Percentiles rank a stretch among this genome's conserved stretches.
These are phyloP conservation scores for Tinea semifulvella DNA, from an alignment of 2,888 invertebrate species.

Conservation along the genomic window DNA sequence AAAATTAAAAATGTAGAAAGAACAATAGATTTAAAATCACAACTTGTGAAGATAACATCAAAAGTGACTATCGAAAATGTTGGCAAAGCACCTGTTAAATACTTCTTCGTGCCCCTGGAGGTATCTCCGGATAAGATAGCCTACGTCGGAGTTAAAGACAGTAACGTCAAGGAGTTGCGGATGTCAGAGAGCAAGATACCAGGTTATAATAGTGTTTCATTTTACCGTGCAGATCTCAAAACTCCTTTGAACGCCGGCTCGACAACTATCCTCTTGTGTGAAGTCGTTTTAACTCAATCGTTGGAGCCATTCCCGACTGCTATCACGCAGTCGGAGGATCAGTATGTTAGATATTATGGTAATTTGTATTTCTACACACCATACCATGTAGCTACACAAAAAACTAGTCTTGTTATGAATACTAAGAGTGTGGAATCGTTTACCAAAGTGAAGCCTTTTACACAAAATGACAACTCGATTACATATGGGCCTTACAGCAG, in stretches of 20 bases:
- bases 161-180: conserved; percentile 66
- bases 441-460: conserved; percentile 82
- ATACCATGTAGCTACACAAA: conserved; percentile 82
- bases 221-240: conserved; percentile 68
- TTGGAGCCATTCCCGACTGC: conserved; percentile 86
- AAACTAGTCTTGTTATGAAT: conserved; percentile 79
- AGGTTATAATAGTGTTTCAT: conserved; percentile 53
- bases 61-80: conserved; percentile 86
- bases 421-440: conserved; percentile 84
- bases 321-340: conserved; percentile 93
- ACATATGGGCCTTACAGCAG: conserved; percentile 90
- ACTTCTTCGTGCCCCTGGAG: conserved; percentile 77
- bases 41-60: conserved; percentile 84
- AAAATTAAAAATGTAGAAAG: conserved; percentile 84
- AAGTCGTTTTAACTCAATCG: conserved; percentile 78
- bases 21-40: conserved; percentile 86
- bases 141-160: conserved; percentile 76
- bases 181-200: conserved; percentile 59
- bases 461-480: conserved; percentile 81
- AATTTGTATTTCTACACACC: conserved; percentile 86
- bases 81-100: conserved; percentile 75
- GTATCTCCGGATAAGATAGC: conserved; percentile 72
- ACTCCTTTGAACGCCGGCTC: conserved; percentile 68
- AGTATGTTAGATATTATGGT: conserved; percentile 88
- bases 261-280: conserved; percentile 69